These are phyloP conservation scores for Megastigmus dorsalis DNA, from an alignment of 2,888 invertebrate species.

Conservation along the genomic window DNA sequence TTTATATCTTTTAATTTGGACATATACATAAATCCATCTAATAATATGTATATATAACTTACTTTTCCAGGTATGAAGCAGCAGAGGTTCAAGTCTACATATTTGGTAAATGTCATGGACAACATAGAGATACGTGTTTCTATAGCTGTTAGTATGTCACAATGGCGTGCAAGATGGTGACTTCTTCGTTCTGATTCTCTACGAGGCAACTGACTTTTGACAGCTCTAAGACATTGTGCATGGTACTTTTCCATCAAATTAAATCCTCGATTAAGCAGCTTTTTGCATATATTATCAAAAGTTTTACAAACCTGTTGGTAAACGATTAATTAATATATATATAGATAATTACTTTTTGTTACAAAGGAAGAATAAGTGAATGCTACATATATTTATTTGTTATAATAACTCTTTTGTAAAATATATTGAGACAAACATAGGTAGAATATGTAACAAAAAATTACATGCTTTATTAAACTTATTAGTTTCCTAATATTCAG, in stretches of 20 bases:
- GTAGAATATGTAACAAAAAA: no score
- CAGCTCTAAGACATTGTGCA: constrained; percentile 83
- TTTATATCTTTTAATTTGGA: background rate
- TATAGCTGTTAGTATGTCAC: constrained; percentile 91
- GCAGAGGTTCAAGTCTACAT: constrained; percentile 87
- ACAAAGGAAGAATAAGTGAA: constrained; percentile 66
- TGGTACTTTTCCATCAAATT: constrained; percentile 87
- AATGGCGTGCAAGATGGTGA: constrained; percentile 90
- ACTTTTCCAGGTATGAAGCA: constrained; percentile 97
- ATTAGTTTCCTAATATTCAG: no score
- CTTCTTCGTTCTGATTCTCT: constrained; percentile 91
- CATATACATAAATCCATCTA: background rate
- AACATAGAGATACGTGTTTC: constrained; percentile 94
- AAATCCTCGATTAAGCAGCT: constrained; percentile 88
- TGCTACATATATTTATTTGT: no score
- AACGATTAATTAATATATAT: background rate
- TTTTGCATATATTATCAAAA: constrained; percentile 85
- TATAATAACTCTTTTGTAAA: no score
- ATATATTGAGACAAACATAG: no score
- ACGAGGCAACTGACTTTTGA: constrained; percentile 88
- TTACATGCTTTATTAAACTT: no score
- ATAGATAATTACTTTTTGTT: constrained; percentile 27
- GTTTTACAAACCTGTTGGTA: constrained; percentile 82
- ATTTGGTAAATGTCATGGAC: constrained; percentile 93
- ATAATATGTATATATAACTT: constrained; percentile 55